Conservation (phyloP, 2,113 vertebrate genomes). For the Asarcornis scutulata region DNA sequence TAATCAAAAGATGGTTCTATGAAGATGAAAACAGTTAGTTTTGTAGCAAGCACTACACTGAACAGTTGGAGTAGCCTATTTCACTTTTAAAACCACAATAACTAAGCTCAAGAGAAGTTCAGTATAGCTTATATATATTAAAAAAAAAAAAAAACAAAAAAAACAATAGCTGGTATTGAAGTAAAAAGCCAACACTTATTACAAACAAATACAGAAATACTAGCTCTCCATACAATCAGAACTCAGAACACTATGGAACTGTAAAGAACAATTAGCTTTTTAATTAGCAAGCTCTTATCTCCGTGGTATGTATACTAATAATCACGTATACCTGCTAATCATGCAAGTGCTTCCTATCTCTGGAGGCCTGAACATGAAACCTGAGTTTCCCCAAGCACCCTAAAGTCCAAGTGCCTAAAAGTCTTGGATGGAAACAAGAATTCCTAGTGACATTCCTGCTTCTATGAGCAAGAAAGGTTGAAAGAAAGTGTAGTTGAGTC, state of each 20-base stretch:
- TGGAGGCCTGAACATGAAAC: background rate
- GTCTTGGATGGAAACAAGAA: background rate
- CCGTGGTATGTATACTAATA: background rate
- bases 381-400: background rate
- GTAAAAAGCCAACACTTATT: background rate
- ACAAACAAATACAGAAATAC: background rate
- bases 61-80: background rate
- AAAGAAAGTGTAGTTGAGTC: too few species aligned
- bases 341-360: background rate
- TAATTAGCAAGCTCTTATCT: background rate
- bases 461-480: background rate
- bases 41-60: background rate
- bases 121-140: too few species aligned
- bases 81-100: background rate
- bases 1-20: background rate
- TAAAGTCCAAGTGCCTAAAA: background rate
- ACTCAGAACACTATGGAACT: background rate
- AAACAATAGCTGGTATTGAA: background rate
- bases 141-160: background rate
- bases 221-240: background rate
- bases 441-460: background rate
- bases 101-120: background rate
- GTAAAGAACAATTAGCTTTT: background rate
- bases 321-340: background rate
- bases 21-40: background rate